Evolutionary conservation across 2,888 invertebrate species (phyloP).

Genomic region (Epinotia brunnichana): DNA sequence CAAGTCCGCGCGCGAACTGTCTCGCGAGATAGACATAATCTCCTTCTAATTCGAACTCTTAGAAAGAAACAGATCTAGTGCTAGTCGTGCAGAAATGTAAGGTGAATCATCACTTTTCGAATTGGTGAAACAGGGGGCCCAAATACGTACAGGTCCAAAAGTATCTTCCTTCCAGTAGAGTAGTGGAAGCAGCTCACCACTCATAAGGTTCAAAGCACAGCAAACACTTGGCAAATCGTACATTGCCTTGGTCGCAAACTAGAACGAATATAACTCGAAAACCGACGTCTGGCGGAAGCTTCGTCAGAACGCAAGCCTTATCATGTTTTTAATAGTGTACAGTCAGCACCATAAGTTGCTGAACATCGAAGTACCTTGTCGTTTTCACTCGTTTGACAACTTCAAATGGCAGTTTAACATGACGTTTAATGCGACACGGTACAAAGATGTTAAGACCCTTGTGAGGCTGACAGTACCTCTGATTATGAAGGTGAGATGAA

Average conservation of each 20-base stretch:
- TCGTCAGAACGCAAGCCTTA: neutral
- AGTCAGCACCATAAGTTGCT: too few relatives aligned
- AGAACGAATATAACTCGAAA: neutral
- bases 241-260: neutral
- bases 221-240: neutral
- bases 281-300: neutral
- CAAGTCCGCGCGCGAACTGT: neutral
- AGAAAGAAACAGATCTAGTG: neutral
- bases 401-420: too few relatives aligned
- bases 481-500: neutral
- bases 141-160: slow-evolving; percentile 3
- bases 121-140: neutral
- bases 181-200: slow-evolving; percentile 5
- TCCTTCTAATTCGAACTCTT: neutral
- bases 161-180: neutral
- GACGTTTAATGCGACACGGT: too few relatives aligned
- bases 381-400: too few relatives aligned
- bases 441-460: too few relatives aligned
- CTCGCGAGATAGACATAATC: neutral
- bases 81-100: neutral
- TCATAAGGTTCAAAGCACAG: neutral
- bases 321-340: neutral
- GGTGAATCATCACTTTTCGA: neutral
- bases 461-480: too few relatives aligned
- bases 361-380: too few relatives aligned